Base-by-base conservation (phyloP, 2,888 invertebrate genomes). In the Ophion ventricosus region DNA sequence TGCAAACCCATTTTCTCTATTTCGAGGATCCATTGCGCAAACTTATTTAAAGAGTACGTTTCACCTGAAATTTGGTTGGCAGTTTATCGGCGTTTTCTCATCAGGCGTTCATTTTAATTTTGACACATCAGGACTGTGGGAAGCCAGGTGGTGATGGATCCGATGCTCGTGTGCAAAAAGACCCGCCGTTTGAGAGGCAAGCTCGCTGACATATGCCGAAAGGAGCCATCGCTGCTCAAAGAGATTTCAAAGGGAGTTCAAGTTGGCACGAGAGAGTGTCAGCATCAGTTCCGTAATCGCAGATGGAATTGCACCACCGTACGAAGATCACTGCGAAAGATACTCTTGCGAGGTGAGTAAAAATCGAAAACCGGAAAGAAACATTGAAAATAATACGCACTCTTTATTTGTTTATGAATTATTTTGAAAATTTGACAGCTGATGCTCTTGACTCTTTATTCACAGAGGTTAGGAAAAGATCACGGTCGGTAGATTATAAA, bases 221-320 rank as follows among this genome's bases (percentile, higher is more conserved):
- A 97, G 94, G 98, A 98, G 94, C 96, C 96, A 72, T 95, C 95
- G 87, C 95, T 98, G 74, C 95, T 98, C 87, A 96, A 96, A 91
- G 97, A 98, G 94, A 97, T 98, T 91, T 95, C 96, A 80, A 96
- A 96, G 90, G 98, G 98, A 26, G 97, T 98, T 83, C 95, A 96
- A 89, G 94, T 97, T 85, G 98, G 97, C 35, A 97, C 97, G 88
- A 95, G 95, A 87, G 98, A 98, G 95, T 98, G 98, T 93, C 97
- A 97, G 88, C 95, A 96, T 93, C 98, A 98, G 94, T 98, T 98
- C 94, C 95, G 96, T 82, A 96, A 96, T 93, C 95, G 97, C 84
- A 95, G 97, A 93, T 98, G 98, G 98, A 98, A 98, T 93, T 98
- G 98, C 93, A 97, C 97, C 79, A 96, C 97, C 0, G 95, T 96